phyloP scores from a whole-genome alignment of 2,797 vertebrate genomes.

The Podarcis lilfordi region DNA sequence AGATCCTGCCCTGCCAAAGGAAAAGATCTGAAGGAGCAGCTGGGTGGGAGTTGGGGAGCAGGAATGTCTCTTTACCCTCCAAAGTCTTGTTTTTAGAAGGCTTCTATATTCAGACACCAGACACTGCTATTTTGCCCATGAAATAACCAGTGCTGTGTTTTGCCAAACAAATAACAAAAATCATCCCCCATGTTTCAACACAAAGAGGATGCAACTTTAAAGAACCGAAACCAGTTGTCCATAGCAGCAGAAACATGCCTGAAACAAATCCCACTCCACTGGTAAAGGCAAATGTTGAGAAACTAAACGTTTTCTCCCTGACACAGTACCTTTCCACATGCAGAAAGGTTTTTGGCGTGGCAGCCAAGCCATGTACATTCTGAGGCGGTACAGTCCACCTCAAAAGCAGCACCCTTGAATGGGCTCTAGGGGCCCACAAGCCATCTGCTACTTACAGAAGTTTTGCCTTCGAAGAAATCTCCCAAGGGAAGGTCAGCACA shows the following conservation, averaged over 20 bases:
- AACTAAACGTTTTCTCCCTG: not conserved
- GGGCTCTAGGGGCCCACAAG: not conserved
- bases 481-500: not conserved
- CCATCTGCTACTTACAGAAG: not conserved
- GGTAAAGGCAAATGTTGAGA: not conserved
- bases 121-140: not conserved
- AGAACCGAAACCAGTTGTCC: not conserved
- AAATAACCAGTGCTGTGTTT: not conserved
- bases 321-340: not conserved
- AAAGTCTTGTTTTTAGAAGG: not conserved
- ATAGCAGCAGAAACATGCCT: not conserved
- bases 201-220: not conserved
- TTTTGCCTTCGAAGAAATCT: not conserved
- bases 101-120: not conserved
- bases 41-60: not conserved
- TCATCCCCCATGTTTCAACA: not conserved
- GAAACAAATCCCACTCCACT: not conserved
- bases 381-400: too few relatives aligned
- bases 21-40: not conserved
- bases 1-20: not conserved
- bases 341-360: not conserved
- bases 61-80: not conserved
- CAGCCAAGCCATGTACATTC: not conserved
- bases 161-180: not conserved
- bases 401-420: not conserved